phyloP scores from a whole-genome alignment of 2,888 invertebrate species.

The Muschampia staudingeri region DNA sequence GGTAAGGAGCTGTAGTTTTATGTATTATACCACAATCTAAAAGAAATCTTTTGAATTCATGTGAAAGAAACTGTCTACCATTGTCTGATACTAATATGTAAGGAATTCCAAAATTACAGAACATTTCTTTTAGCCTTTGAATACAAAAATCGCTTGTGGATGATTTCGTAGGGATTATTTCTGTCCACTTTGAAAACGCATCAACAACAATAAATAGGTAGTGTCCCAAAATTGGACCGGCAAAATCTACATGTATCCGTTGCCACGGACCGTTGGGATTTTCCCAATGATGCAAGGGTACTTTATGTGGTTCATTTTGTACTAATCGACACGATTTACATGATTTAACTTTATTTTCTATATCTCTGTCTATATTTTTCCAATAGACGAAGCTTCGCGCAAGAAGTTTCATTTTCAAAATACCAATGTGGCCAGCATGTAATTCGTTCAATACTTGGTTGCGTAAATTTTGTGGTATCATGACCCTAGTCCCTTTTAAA shows the following conservation, averaged over 20 bases:
- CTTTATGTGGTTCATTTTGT: slow-evolving; percentile 20
- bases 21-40: background rate
- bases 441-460: slow-evolving; percentile 1
- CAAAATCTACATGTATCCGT: slow-evolving; percentile 8
- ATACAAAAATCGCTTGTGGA: background rate
- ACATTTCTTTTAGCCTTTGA: background rate
- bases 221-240: background rate
- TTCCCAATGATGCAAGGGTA: background rate
- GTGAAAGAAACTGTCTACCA: background rate
- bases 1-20: slow-evolving; percentile 17
- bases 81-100: slow-evolving; percentile 1
- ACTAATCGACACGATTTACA: slow-evolving; percentile 13
- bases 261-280: background rate
- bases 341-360: slow-evolving; percentile 11
- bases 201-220: slow-evolving; percentile 2
- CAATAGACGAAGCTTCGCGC: slow-evolving; percentile 24
- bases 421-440: slow-evolving; percentile 7
- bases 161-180: slow-evolving; percentile 9
- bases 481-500: background rate
- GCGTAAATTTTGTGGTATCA: background rate
- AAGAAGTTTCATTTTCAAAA: slow-evolving; percentile 27
- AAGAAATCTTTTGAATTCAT: background rate
- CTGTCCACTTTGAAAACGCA: slow-evolving; percentile 12
- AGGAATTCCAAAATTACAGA: background rate
- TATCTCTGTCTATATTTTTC: slow-evolving; percentile 33